Evolutionary conservation across 2,888 invertebrate genomes (phyloP).

Genomic region (Calameuta pallipes): DNA sequence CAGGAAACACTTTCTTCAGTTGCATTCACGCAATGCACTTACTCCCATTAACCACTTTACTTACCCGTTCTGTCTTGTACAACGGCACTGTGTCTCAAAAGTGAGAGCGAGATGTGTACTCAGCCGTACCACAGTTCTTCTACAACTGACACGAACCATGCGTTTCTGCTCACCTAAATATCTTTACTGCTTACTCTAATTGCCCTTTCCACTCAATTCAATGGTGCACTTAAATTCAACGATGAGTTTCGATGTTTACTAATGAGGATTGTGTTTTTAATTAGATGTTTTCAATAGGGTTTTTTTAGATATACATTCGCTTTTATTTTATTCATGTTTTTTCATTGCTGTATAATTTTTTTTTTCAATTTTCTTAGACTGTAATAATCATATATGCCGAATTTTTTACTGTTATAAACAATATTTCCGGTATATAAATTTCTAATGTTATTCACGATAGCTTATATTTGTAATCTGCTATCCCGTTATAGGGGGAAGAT

Average conservation of each 20-base stretch:
- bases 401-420: not conserved
- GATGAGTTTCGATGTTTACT: not conserved
- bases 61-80: slow-evolving; percentile 17
- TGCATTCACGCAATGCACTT: slow-evolving; percentile 34
- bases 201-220: not conserved
- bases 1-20: slow-evolving; percentile 57
- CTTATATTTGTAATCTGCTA: not conserved
- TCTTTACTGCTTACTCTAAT: slow-evolving; percentile 23
- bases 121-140: slow-evolving; percentile 18
- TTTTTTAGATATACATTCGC: not conserved
- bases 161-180: slow-evolving; percentile 45
- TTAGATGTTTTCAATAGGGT: not conserved
- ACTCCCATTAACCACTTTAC: slow-evolving; percentile 18
- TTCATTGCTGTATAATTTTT: not conserved
- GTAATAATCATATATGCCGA: not conserved
- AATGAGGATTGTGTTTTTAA: not conserved
- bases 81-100: slow-evolving; percentile 14
- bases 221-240: too few relatives aligned
- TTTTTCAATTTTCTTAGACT: not conserved
- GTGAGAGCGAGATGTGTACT: slow-evolving; percentile 29
- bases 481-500: not conserved
- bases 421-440: not conserved
- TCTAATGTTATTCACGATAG: not conserved
- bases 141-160: slow-evolving; percentile 43
- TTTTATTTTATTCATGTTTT: not conserved